Percentiles rank a stretch among this genome's conserved stretches.
phyloP scores from a whole-genome alignment of 2,888 invertebrate genomes.

The Lordiphosa fenestrarum region DNA sequence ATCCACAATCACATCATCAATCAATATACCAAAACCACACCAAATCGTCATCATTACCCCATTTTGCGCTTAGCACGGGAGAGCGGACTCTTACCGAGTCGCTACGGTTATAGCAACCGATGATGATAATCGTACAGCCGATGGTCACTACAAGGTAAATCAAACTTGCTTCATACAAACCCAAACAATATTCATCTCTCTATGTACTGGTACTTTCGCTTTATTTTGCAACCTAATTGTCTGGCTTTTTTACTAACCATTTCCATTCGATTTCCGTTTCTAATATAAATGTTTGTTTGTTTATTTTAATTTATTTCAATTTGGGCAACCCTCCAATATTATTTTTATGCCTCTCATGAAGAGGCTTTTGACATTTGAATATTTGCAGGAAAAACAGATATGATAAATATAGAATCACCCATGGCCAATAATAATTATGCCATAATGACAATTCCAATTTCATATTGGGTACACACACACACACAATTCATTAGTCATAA shows the following conservation, averaged over 20 bases:
- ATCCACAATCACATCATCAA: constrained; percentile 55
- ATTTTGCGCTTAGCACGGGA: constrained; percentile 85
- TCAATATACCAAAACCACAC: constrained; percentile 30
- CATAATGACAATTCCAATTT: constrained; percentile 26
- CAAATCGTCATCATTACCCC: constrained; percentile 27
- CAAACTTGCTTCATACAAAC: constrained; percentile 26
- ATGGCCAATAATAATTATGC: constrained; percentile 35
- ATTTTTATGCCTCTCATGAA: constrained; percentile 29
- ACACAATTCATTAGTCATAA: not conserved
- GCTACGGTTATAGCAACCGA: constrained; percentile 95
- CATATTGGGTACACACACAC: not conserved
- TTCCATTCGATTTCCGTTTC: constrained; percentile 32
- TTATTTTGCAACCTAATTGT: constrained; percentile 19
- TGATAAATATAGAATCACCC: constrained; percentile 48
- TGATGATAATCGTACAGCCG: constrained; percentile 97
- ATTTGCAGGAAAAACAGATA: constrained; percentile 38
- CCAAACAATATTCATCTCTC: constrained; percentile 20
- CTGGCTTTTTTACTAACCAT: constrained; percentile 15
- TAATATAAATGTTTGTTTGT: constrained; percentile 36
- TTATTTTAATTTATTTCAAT: constrained; percentile 45
- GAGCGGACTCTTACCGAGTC: constrained; percentile 98
- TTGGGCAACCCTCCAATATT: constrained; percentile 65
- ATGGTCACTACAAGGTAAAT: constrained; percentile 93
- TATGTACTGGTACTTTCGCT: constrained; percentile 26
- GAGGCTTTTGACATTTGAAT: constrained; percentile 59